Evolutionary conservation across 2,888 invertebrate species (phyloP).

Genomic region (Caenorhabditis sp.): DNA sequence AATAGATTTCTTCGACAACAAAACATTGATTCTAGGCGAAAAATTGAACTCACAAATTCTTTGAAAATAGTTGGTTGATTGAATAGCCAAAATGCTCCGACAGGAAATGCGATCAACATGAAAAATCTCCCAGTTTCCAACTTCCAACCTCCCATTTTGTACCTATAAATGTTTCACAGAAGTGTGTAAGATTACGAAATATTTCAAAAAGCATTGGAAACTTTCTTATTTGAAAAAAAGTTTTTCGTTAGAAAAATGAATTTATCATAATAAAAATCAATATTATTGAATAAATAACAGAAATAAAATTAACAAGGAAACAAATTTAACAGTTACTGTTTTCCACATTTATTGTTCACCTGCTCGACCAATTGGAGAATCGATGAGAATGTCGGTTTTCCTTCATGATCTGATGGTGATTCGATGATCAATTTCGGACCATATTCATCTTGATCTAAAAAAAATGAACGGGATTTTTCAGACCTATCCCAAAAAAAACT

Average conservation of each 20-base stretch:
- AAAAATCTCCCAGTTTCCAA: constrained; percentile 61
- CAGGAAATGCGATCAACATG: constrained; percentile 63
- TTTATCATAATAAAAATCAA: background rate
- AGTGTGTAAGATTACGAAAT: constrained; percentile 32
- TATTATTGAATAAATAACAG: background rate
- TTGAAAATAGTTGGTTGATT: constrained; percentile 66
- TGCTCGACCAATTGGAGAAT: constrained; percentile 7
- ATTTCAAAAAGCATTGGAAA: background rate
- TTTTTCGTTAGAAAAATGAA: background rate
- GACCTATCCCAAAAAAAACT: background rate
- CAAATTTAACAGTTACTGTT: constrained; percentile 3
- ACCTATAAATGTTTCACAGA: background rate
- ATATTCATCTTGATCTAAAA: constrained; percentile 25
- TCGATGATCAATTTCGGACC: constrained; percentile 29
- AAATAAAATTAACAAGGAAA: background rate
- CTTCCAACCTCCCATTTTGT: constrained; percentile 63
- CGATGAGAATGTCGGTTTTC: constrained; percentile 15
- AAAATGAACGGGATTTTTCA: background rate
- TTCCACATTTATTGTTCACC: constrained; percentile 1
- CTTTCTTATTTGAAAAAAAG: background rate
- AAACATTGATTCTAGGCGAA: no score
- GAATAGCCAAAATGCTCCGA: constrained; percentile 66
- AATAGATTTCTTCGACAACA: no score
- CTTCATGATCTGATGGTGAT: constrained; percentile 14
- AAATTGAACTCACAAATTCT: constrained; percentile 61